These are phyloP conservation scores for Alectura lathami DNA, from an alignment of 2,113 vertebrate genomes.

Conservation along the genomic window DNA sequence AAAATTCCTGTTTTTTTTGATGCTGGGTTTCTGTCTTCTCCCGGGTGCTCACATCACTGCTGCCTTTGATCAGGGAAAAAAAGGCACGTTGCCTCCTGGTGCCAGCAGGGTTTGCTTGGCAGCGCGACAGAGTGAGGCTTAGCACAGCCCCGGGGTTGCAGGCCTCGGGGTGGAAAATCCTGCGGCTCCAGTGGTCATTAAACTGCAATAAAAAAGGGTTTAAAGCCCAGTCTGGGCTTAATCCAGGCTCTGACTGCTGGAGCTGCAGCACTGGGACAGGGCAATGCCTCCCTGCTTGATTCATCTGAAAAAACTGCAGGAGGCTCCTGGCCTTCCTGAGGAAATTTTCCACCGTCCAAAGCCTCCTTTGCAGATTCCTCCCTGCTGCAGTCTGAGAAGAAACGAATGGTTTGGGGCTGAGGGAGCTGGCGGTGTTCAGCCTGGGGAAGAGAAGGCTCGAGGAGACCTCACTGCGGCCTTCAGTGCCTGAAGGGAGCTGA, in stretches of 20 bases:
- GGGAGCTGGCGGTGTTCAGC: too few species aligned
- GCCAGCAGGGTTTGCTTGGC: background rate
- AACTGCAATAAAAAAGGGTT: background rate
- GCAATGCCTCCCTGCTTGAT: background rate
- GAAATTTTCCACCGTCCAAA: background rate
- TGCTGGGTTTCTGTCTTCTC: background rate
- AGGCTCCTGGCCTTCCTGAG: background rate
- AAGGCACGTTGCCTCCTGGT: background rate
- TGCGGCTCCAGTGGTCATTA: background rate
- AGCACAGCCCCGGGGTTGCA: background rate
- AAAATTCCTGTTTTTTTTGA: background rate
- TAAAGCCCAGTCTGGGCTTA: background rate
- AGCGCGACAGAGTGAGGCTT: background rate
- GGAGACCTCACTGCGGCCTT: too few species aligned
- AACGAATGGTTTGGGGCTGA: too few species aligned
- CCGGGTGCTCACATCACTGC: accelerated
- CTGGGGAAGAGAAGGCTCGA: too few species aligned
- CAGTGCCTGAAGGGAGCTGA: too few species aligned
- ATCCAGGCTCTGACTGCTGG: background rate
- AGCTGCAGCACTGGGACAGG: background rate
- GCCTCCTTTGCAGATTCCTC: accelerated
- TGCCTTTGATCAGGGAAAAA: background rate
- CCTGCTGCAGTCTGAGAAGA: too few species aligned
- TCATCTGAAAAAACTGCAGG: background rate
- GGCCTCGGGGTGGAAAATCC: background rate